Evolutionary conservation across 2,113 vertebrate species (phyloP), one percentile per base, ranked within the genome.

Genomic region (Illadopsis cleaveri): DNA sequence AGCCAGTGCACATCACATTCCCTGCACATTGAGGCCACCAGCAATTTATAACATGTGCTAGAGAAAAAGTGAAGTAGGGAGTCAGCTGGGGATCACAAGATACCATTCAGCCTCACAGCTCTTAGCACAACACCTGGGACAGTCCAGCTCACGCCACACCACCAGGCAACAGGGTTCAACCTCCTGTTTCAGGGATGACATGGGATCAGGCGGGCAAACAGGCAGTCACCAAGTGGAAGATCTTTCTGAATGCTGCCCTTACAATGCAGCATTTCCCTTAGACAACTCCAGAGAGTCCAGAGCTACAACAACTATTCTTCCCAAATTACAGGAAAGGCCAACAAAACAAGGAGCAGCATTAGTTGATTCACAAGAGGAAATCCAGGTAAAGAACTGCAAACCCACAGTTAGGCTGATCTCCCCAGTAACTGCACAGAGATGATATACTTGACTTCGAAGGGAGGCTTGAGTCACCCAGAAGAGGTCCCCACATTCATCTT

Each of bases 21-120:
- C 12, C 47, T 84, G 37, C 11, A 28, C 5, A 6, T 71, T 68
- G 40, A 58, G 61, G 23, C 35, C 35, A 60, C 42, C 47, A 82
- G 37, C 10, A 53, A 53, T 53, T 70, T 45, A 27, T 54, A 48
- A 38, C 1, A 2, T 1, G 0, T 22, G n/a, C 27, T 38, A 62
- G 21, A 66, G 11, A 48, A 83, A 70, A 82, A 42, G 10, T 10
- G 38, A 90, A 71, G 15, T 23, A 71, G 15, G 8, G 22, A 45
- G 17, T 16, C 31, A 78, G 5, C 13, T n/a, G n/a, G 13, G 31
- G 27, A 40, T 87, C 45, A 25, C 28, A 50, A 84, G 30, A 47
- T 30, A n/a, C 45, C 15, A 4, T 37, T 25, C 33, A 53, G n/a
- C 19, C 25, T 33, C 65, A 48, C 33, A 71, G 21, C 15, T 45